Evolutionary conservation across 2,888 invertebrate species (phyloP).

Genomic region (Cheilosia variabilis): DNA sequence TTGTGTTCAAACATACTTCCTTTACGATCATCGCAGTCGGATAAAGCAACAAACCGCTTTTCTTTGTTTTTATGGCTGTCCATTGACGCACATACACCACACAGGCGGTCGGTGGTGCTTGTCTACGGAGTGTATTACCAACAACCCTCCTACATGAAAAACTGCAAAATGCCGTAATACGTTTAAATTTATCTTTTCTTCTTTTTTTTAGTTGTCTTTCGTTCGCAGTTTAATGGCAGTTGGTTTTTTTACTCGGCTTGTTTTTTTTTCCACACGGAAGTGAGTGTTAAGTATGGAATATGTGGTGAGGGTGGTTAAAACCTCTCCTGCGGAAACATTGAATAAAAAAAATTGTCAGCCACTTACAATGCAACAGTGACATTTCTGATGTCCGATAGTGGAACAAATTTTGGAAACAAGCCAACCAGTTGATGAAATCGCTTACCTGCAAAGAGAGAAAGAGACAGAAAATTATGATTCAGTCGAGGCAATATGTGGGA

Average conservation of each 20-base stretch:
- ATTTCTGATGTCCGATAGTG: background rate
- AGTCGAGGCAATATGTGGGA: background rate
- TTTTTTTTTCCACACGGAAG: slow-evolving; percentile 37
- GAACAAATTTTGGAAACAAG: background rate
- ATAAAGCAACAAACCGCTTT: slow-evolving; percentile 13
- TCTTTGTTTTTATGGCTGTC: slow-evolving; percentile 3
- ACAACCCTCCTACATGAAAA: slow-evolving; percentile 50
- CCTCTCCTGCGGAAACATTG: too few species aligned
- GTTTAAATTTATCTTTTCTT: slow-evolving; percentile 35
- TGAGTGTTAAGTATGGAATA: slow-evolving; percentile 10
- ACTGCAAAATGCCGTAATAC: slow-evolving; percentile 51
- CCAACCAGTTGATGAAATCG: slow-evolving; percentile 1
- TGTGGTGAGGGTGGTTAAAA: slow-evolving; percentile 30
- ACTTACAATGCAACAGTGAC: background rate
- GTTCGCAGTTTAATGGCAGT: slow-evolving; percentile 36
- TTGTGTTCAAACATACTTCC: background rate
- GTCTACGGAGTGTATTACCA: background rate
- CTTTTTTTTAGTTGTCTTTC: slow-evolving; percentile 20
- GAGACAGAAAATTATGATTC: background rate
- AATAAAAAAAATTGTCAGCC: background rate
- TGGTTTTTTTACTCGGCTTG: background rate
- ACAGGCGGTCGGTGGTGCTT: background rate
- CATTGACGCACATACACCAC: slow-evolving; percentile 1
- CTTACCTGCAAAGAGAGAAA: slow-evolving; percentile 20
- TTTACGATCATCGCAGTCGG: slow-evolving; percentile 3